Percentiles rank a stretch among this genome's conserved stretches.
phyloP scores from a whole-genome alignment of 1,140 invertebrate genomes.

The Hyles vespertilio region DNA sequence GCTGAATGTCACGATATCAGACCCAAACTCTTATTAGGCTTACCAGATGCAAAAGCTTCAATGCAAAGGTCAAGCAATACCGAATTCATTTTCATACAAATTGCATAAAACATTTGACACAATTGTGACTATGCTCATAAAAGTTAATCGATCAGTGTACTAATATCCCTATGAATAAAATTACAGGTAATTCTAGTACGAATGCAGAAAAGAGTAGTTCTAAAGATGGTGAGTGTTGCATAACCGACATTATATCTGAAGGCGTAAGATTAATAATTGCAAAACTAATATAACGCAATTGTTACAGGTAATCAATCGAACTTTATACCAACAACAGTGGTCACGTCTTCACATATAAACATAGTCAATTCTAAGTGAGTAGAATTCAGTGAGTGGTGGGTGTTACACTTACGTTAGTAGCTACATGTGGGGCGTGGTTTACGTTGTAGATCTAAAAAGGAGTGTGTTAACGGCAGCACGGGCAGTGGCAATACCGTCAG shows the following conservation, averaged over 20 bases:
- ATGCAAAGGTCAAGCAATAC: no score
- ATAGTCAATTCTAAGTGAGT: constrained; percentile 75
- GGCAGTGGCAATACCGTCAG: constrained; percentile 37
- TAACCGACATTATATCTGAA: no score
- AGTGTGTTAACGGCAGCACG: constrained; percentile 34
- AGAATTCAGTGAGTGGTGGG: constrained; percentile 4
- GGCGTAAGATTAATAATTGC: no score
- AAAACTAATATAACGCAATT: constrained; percentile 14
- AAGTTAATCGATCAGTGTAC: not conserved
- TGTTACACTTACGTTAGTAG: not conserved
- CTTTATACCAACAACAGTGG: constrained; percentile 72
- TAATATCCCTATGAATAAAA: constrained; percentile 1
- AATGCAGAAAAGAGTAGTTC: constrained; percentile 68
- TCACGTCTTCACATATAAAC: constrained; percentile 74
- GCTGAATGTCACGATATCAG: no score
- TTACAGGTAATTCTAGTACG: constrained; percentile 69
- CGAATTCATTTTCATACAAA: no score
- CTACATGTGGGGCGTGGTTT: not conserved
- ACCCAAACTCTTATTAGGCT: no score
- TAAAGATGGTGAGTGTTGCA: constrained; percentile 57
- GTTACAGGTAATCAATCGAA: constrained; percentile 66
- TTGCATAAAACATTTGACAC: no score
- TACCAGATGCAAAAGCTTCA: no score
- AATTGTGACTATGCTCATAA: not conserved
- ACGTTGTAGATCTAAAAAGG: constrained; percentile 54